Evolutionary conservation across 1,140 invertebrate genomes (phyloP).

Genomic region (Leguminivora glycinivorella): DNA sequence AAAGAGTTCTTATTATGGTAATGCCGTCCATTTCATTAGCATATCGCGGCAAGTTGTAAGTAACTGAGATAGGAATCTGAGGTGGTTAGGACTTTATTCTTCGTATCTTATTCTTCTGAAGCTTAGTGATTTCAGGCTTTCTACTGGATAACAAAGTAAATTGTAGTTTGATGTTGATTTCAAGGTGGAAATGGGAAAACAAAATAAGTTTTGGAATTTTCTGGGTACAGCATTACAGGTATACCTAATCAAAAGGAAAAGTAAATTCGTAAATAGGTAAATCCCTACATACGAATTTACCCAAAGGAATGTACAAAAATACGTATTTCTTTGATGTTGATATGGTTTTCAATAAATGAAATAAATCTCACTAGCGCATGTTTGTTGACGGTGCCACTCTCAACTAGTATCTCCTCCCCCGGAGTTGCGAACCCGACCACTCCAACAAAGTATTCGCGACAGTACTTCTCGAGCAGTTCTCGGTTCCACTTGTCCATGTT

Average conservation of each 20-base stretch:
- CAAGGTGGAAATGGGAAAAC: conserved; percentile 16
- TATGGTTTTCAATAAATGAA: too few species aligned
- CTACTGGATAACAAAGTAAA: not conserved
- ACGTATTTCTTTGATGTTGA: too few species aligned
- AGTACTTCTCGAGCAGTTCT: conserved; percentile 97
- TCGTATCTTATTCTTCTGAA: conserved; percentile 12
- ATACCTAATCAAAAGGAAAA: too few species aligned
- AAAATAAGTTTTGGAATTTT: conserved; percentile 34
- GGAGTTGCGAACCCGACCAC: conserved; percentile 96
- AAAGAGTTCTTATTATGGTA: conserved; percentile 31
- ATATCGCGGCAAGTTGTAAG: conserved; percentile 27
- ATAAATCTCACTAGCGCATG: too few species aligned
- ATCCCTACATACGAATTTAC: too few species aligned
- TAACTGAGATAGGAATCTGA: conserved; percentile 25
- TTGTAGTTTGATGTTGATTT: not conserved
- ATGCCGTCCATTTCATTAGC: conserved; percentile 23
- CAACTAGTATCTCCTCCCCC: conserved; percentile 90
- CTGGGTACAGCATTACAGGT: not conserved
- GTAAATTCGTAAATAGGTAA: too few species aligned
- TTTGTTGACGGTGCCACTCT: too few species aligned
- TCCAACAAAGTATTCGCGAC: conserved; percentile 95
- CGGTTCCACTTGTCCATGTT: conserved; percentile 99
- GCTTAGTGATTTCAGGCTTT: conserved; percentile 5
- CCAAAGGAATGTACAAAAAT: too few species aligned
- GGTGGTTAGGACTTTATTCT: conserved; percentile 16